Base-by-base conservation (phyloP, 2,113 vertebrate genomes). In the Megaceryle maxima region DNA sequence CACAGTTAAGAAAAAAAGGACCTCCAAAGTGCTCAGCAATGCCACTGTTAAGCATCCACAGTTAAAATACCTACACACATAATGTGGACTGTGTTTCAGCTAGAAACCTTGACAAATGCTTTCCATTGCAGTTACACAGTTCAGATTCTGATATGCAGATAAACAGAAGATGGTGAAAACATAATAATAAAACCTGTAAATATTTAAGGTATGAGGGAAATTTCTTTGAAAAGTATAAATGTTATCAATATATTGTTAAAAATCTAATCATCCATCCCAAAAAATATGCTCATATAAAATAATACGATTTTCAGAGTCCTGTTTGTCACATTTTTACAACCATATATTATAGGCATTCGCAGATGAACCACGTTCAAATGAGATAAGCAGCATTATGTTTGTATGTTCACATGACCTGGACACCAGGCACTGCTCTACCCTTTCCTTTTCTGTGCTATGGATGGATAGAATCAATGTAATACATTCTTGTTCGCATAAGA, bases 351-450 rank as follows among this genome's bases (percentile, higher is more conserved):
- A 3, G 35, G 20, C 26, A 73, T 20, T 51, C 46, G 35, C 39
- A 89, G 28, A 62, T 77, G 26, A 73, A 70, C 3, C 28, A 62
- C 13, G 73, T 68, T 39, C 29, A 68, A 37, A 57, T 51, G 9
- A 28, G 13, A 29, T 70, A 80, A 78, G 33, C 19, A 86, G 31
- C 37, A 37, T 15, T 39, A 39, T 9, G 29, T 29, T 83, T 46
- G 13, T 35, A 43, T 1, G 0, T 26, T 16, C 60, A 69, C 5
- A 3, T 1, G 2, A 82, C 35, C n/a, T 22, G 43, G 43, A 69
- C 26, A 51, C 50, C 43, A 78, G 46, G 13, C 28, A 51, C 37
- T 35, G 37, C 66, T 86, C n/a, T 69, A 53, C 31, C 11, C 20
- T 68, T 56, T 55, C 41, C 13, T 85, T 60, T 56, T n/a, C 16